Base-by-base conservation (phyloP, 2,888 invertebrate genomes). In the Trachelus iudaicus region DNA sequence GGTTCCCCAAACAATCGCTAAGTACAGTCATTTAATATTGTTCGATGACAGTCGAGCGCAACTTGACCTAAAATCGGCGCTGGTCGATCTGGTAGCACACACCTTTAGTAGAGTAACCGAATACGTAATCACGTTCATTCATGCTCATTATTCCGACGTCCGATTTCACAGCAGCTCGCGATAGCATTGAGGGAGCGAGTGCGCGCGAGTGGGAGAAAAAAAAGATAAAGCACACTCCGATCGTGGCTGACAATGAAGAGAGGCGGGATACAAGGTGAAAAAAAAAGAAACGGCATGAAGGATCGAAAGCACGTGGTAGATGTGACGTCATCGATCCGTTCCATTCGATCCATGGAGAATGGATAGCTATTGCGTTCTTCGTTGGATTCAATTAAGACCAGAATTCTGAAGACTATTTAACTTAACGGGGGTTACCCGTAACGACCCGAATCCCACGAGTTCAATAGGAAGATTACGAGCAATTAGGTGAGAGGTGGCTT, bases 391-490 rank as follows among this genome's bases (percentile, higher is more conserved):
- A 71, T 71, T 71, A 71, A 71, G 71, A 31, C 31, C 33, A 31
- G 71, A 71, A 31, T 34, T 15, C 34, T 34, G 71, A 71, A 71
- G 31, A 34, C 13, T 34, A 34, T 71, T 71, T 71, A 71, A 71
- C 33, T 31, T 15, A 11, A 23, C 31, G 71, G 71, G 33, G 33
- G 71, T 35, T 35, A 31, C 31, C 34, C 71, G 71, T 33, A 31
- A 34, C 71, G 71, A 71, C 71, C 71, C 71, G 71, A 71, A 71
- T 71, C 71, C 34, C 71, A 71, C 71, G 71, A 34, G 71, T 71
- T 71, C 71, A 31, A 71, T 34, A 31, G n/a, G 34, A 34, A 34
- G 31, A 71, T 71, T 71, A 56, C 56, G 23, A 56, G 56, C 56
- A 56, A 56, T 56, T 56, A 9, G 56, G 56, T 9, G 56, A 56